These are phyloP conservation scores for Lepidonotus clava DNA, from an alignment of 2,888 invertebrate genomes.

Conservation along the genomic window DNA sequence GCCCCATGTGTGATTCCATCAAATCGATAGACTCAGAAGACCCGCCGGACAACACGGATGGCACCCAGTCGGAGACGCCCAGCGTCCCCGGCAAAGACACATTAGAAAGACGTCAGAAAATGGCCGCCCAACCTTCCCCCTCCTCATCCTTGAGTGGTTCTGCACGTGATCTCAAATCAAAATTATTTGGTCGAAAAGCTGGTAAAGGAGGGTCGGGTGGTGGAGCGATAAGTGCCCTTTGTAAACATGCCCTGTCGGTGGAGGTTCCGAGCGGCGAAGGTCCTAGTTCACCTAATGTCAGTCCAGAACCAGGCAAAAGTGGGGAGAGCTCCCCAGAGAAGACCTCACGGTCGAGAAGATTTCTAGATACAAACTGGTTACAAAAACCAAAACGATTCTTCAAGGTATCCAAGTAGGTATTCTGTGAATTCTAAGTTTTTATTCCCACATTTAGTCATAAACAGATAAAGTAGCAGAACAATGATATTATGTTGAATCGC, in stretches of 20 bases:
- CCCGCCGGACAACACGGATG: neutral
- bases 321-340: constrained; percentile 8
- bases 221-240: constrained; percentile 76
- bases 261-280: constrained; percentile 62
- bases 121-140: constrained; percentile 8
- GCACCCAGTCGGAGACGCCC: neutral
- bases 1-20: constrained; percentile 38
- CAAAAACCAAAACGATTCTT: constrained; percentile 77
- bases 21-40: constrained; percentile 15
- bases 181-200: neutral
- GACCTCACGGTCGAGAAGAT: constrained; percentile 52
- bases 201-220: constrained; percentile 16
- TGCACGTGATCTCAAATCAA: constrained; percentile 18
- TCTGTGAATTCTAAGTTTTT: too few species aligned
- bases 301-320: neutral
- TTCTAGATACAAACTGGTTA: constrained; percentile 75
- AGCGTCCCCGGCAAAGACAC: neutral
- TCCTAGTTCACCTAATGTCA: neutral
- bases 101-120: neutral
- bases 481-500: too few species aligned
- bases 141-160: constrained; percentile 30
- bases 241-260: constrained; percentile 77
- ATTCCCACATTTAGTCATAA: too few species aligned
- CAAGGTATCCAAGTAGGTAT: constrained; percentile 79
- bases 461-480: too few species aligned